phyloP scores from a whole-genome alignment of 1,140 invertebrate species.

The Papilio polyxenes region DNA sequence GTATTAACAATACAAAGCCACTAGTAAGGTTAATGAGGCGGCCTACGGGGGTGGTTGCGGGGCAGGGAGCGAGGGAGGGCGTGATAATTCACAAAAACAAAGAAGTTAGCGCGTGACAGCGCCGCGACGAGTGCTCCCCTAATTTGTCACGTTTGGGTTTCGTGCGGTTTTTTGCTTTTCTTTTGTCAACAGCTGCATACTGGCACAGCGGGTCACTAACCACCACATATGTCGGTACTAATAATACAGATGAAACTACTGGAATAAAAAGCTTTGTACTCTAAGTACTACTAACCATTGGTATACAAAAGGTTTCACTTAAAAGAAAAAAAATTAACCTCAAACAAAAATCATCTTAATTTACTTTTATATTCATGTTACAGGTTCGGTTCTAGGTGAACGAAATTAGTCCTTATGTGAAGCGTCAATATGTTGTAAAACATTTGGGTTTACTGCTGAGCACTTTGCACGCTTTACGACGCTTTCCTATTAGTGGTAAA shows the following conservation, averaged over 20 bases:
- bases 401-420: neutral
- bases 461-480: neutral
- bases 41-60: neutral
- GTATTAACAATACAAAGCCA: constrained; percentile 22
- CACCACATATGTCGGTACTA: neutral
- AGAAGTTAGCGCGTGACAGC: constrained; percentile 1
- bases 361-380: neutral
- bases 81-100: constrained; percentile 28
- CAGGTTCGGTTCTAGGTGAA: neutral
- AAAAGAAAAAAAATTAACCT: neutral
- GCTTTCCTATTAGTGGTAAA: neutral
- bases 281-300: neutral
- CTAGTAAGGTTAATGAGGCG: neutral
- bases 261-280: neutral
- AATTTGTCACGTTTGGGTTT: constrained; percentile 27
- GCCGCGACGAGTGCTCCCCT: constrained; percentile 13
- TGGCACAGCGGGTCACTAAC: constrained; percentile 12
- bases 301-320: too few species aligned
- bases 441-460: constrained; percentile 6
- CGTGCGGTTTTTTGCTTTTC: constrained; percentile 5
- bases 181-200: neutral
- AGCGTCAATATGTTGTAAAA: constrained; percentile 18
- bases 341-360: too few species aligned
- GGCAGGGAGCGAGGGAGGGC: neutral
- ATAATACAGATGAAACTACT: neutral